These are phyloP conservation scores for Dioctria rufipes DNA, from an alignment of 2,888 invertebrate genomes.

Conservation along the genomic window DNA sequence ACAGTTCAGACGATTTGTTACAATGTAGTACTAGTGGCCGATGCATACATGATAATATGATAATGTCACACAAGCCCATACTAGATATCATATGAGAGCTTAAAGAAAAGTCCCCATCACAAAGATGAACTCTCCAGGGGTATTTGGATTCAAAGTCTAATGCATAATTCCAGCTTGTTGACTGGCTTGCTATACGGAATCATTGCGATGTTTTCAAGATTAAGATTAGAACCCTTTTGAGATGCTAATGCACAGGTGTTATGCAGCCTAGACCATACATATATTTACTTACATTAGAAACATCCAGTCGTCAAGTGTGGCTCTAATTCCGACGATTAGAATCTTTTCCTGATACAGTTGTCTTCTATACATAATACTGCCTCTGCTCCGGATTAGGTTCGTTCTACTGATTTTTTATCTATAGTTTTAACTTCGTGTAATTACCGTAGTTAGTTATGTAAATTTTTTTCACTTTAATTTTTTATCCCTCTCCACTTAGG, in stretches of 20 bases:
- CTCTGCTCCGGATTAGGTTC: neutral
- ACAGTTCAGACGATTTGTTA: constrained; percentile 48
- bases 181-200: neutral
- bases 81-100: neutral
- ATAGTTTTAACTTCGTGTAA: constrained; percentile 46
- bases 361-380: neutral
- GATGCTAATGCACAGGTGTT: constrained; percentile 51
- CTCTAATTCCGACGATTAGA: constrained; percentile 15
- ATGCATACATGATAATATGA: constrained; percentile 43
- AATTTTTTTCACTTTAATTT: constrained; percentile 29
- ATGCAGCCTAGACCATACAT: neutral
- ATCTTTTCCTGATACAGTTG: constrained; percentile 45
- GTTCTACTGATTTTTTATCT: constrained; percentile 40
- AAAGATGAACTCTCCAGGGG: constrained; percentile 23
- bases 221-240: constrained; percentile 45
- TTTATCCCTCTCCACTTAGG: neutral
- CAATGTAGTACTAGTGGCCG: constrained; percentile 18
- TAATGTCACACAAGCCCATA: constrained; percentile 34
- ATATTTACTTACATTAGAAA: no score
- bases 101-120: no score
- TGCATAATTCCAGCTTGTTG: constrained; percentile 40
- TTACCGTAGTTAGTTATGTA: constrained; percentile 54
- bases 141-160: constrained; percentile 13
- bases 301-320: constrained; percentile 7
- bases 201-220: constrained; percentile 27